Percentiles rank a stretch among this genome's conserved stretches.
phyloP scores from a whole-genome alignment of 2,888 invertebrate species.

The Sphaerophoria rueppellii region DNA sequence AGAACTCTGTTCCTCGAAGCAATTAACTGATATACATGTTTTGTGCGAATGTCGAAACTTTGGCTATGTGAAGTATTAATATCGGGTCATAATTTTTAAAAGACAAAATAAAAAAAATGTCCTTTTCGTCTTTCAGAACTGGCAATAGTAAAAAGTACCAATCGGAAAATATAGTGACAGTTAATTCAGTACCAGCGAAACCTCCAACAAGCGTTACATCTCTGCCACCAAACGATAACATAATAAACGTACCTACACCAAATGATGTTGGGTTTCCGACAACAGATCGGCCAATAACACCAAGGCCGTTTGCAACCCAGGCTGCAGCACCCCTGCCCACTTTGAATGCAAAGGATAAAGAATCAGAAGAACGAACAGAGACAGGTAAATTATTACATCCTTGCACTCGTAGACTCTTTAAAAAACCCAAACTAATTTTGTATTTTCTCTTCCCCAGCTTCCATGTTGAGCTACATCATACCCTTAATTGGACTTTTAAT shows the following conservation, averaged over 20 bases:
- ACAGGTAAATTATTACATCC: too few relatives aligned
- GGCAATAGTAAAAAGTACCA: conserved; percentile 33
- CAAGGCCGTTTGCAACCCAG: conserved; percentile 2
- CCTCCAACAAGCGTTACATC: conserved; percentile 16
- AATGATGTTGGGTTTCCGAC: neutral
- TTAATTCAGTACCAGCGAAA: neutral
- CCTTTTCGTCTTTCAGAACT: conserved; percentile 14
- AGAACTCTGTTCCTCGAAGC: conserved; percentile 50
- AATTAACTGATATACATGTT: conserved; percentile 33
- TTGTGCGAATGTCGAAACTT: conserved; percentile 50
- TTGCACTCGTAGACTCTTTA: too few relatives aligned
- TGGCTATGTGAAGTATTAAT: conserved; percentile 56
- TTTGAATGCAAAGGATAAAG: conserved; percentile 32
- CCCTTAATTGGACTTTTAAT: conserved; percentile 46
- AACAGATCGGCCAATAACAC: neutral
- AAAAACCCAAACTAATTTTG: neutral
- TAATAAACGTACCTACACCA: conserved; percentile 31
- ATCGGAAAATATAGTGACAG: neutral
- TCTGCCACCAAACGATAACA: conserved; percentile 21
- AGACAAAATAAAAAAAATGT: neutral
- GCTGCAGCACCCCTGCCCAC: neutral
- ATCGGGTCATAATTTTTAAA: neutral
- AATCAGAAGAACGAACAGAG: conserved; percentile 26
- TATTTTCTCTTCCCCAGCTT: conserved; percentile 21
- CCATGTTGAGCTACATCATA: conserved; percentile 42